Evolutionary conservation across 1,140 invertebrate species (phyloP).

Genomic region (Monomorium pharaonis): DNA sequence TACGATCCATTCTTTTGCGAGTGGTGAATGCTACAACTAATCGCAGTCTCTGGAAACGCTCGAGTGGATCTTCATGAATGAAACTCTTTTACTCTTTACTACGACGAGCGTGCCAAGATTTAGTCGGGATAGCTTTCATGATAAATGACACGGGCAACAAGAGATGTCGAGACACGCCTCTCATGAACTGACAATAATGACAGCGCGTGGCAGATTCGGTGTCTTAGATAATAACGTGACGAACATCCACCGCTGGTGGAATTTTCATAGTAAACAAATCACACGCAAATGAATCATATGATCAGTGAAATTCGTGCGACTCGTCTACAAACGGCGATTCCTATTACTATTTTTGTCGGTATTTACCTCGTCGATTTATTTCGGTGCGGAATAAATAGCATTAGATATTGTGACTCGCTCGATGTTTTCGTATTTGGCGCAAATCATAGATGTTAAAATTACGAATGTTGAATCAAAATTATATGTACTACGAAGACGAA

Average conservation of each 20-base stretch:
- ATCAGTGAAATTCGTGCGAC: neutral
- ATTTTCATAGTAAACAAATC: constrained; percentile 23
- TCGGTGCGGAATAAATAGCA: constrained; percentile 22
- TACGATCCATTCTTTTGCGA: neutral
- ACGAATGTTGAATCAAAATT: constrained; percentile 16
- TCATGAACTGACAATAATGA: neutral
- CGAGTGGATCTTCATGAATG: constrained; percentile 30
- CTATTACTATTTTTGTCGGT: neutral
- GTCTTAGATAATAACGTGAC: neutral
- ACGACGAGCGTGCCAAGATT: constrained; percentile 43
- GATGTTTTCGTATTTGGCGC: neutral
- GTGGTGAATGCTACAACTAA: neutral
- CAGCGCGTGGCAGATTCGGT: neutral
- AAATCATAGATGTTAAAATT: neutral
- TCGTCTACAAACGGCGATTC: neutral
- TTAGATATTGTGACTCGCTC: constrained; percentile 13
- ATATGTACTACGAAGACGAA: neutral
- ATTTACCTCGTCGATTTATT: constrained; percentile 26
- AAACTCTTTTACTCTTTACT: constrained; percentile 13
- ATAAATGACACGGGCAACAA: constrained; percentile 19
- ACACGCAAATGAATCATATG: neutral
- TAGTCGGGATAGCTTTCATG: neutral
- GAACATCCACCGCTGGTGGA: neutral
- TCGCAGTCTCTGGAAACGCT: neutral
- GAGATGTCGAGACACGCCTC: neutral